Conservation (phyloP, 1,140 invertebrate species). For the Bombus vancouverensis region DNA sequence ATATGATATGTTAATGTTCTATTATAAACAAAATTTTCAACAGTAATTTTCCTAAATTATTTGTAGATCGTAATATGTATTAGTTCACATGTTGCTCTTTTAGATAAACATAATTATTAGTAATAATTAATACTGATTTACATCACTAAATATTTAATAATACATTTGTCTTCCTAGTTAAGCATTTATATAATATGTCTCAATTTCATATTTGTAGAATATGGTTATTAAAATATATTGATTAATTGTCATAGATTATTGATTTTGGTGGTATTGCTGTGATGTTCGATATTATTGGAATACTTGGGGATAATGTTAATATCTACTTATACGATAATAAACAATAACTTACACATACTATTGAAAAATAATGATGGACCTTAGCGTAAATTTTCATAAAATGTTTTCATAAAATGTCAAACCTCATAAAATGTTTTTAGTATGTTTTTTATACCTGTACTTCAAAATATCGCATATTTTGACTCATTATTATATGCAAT, state of each 20-base stretch:
- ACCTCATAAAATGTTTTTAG: not conserved
- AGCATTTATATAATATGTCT: not conserved
- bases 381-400: not conserved
- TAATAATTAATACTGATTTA: not conserved
- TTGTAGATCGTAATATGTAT: not conserved
- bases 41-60: not conserved
- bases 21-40: not conserved
- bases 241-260: not conserved
- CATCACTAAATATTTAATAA: not conserved
- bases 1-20: not conserved
- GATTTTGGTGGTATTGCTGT: not conserved
- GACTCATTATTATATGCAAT: not conserved
- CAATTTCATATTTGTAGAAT: not conserved
- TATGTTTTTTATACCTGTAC: not conserved
- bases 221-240: slow-evolving; percentile 1
- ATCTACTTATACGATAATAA: slow-evolving; percentile 2
- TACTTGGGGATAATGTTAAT: slow-evolving; percentile 3
- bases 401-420: not conserved
- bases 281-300: not conserved
- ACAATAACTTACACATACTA: not conserved
- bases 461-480: not conserved
- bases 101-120: not conserved
- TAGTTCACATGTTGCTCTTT: not conserved
- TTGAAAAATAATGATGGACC: not conserved
- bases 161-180: slow-evolving; percentile 5